These are phyloP conservation scores for Hypsopygia costalis DNA, from an alignment of 2,888 invertebrate genomes.

Conservation along the genomic window DNA sequence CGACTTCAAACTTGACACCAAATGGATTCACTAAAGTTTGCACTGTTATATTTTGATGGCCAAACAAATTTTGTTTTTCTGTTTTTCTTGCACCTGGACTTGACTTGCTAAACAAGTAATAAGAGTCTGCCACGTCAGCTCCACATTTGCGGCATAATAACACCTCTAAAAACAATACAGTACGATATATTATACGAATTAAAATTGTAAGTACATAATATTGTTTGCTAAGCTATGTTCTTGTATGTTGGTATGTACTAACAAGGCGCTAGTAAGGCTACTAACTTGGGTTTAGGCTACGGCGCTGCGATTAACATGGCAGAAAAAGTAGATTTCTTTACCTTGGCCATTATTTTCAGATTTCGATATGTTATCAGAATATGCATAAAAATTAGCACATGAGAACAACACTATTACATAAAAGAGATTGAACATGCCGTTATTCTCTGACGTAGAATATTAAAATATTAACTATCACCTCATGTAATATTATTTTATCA, in stretches of 20 bases:
- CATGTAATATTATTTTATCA: neutral
- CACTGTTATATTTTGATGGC: conserved; percentile 71
- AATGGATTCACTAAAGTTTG: conserved; percentile 79
- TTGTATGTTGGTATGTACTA: no score
- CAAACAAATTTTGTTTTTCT: conserved; percentile 76
- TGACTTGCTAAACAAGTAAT: conserved; percentile 69
- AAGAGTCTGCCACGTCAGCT: conserved; percentile 77
- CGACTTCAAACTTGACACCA: conserved; percentile 74
- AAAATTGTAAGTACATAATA: no score
- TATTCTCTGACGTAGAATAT: neutral
- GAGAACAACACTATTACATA: conserved; percentile 35
- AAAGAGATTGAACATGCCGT: conserved; percentile 54
- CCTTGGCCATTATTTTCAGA: conserved; percentile 44
- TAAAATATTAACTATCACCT: neutral
- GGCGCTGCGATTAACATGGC: no score
- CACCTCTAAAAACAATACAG: conserved; percentile 58
- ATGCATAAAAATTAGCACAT: conserved; percentile 24
- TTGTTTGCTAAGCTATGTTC: no score
- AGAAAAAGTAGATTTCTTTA: conserved; percentile 19
- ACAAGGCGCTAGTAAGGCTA: no score
- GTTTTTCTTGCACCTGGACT: conserved; percentile 71
- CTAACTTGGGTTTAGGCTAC: no score
- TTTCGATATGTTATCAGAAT: conserved; percentile 33
- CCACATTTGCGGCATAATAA: conserved; percentile 81
- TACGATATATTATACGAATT: no score